Conservation (phyloP, 2,113 vertebrate species). For the Chloebia gouldiae region DNA sequence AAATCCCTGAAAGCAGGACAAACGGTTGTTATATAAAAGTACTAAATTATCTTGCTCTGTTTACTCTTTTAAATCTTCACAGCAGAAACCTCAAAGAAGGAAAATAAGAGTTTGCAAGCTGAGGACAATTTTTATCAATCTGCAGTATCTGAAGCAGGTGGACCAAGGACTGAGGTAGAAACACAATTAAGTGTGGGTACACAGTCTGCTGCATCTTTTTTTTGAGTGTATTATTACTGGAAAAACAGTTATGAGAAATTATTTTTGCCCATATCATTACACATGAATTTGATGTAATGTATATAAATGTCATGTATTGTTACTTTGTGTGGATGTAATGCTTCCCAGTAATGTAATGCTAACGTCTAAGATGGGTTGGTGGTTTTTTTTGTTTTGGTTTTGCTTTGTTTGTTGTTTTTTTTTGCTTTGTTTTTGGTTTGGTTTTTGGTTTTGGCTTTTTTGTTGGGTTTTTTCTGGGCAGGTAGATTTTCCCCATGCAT, state of each 20-base stretch:
- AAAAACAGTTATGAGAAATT: not conserved
- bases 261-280: not conserved
- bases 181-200: constrained; percentile 65
- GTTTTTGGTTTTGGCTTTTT: not conserved
- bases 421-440: not conserved
- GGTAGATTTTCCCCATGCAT: not conserved
- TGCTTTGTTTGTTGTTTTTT: not conserved
- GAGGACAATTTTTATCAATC: not conserved
- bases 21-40: not conserved
- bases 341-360: not conserved
- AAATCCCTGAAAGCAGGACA: not conserved
- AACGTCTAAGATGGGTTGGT: not conserved
- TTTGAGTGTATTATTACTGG: not conserved
- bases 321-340: not conserved
- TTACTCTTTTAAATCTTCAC: not conserved
- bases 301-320: not conserved
- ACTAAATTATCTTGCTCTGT: not conserved
- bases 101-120: not conserved
- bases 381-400: not conserved
- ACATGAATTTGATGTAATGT: not conserved
- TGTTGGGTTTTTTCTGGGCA: not conserved
- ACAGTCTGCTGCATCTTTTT: not conserved
- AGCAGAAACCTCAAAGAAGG: constrained; percentile 33
- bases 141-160: constrained; percentile 24
- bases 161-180: not conserved